Conservation (phyloP, 2,113 vertebrate species). For the Alligator mississippiensis region DNA sequence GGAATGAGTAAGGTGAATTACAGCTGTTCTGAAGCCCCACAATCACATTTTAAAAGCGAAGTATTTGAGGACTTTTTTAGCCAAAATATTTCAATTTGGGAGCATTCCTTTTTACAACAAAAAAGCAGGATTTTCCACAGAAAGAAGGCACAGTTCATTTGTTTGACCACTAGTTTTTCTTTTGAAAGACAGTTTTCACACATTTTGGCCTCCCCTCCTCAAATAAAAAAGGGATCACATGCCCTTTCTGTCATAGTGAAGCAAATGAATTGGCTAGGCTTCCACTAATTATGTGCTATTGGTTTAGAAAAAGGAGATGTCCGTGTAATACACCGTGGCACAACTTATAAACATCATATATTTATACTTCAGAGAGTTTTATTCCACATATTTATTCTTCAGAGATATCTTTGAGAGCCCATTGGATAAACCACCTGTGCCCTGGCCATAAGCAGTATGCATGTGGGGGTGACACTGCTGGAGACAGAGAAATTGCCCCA, state of each 20-base stretch:
- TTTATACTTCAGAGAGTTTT: no score
- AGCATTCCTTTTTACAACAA: constrained; percentile 6
- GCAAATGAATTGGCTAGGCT: no score
- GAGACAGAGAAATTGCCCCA: not conserved
- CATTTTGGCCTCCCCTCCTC: no score
- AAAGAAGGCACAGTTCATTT: not conserved
- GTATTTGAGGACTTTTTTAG: not conserved
- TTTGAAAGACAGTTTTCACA: not conserved
- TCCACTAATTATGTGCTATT: no score
- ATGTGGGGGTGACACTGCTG: rapidly evolving
- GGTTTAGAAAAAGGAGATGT: no score
- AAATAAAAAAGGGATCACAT: not conserved
- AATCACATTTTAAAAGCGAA: no score
- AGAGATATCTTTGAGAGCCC: no score
- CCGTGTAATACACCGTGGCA: no score
- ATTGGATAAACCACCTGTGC: no score
- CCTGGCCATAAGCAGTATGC: not conserved
- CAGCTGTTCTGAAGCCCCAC: not conserved
- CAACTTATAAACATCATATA: no score
- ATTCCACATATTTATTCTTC: no score
- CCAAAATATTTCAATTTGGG: constrained; percentile 33
- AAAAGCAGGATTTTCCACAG: constrained; percentile 35
- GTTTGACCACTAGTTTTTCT: not conserved
- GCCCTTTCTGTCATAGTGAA: not conserved
- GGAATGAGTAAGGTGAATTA: not conserved